phyloP scores from a whole-genome alignment of 2,797 vertebrate species.

The Leptoclinus maculatus region DNA sequence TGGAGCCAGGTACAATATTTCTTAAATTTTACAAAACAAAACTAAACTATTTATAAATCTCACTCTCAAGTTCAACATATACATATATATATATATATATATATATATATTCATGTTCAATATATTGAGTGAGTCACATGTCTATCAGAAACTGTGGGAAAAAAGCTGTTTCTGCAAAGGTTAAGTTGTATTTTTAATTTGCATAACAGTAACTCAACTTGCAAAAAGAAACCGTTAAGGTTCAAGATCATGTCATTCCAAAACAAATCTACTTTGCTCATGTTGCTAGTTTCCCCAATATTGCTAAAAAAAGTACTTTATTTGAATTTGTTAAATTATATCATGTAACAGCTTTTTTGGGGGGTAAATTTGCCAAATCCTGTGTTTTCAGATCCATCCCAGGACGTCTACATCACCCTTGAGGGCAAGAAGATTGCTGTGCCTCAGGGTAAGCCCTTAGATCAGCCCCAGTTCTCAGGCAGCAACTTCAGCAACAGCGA shows the following conservation, averaged over 20 bases:
- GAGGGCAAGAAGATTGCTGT: slow-evolving; percentile 87
- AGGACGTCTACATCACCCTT: slow-evolving; percentile 82
- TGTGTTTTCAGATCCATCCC: slow-evolving; percentile 82
- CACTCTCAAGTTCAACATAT: background rate
- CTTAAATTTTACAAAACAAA: fast-evolving
- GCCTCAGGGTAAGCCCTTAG: slow-evolving; percentile 84
- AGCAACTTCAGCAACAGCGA: slow-evolving; percentile 89
- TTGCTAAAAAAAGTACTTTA: background rate
- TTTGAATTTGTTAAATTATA: background rate
- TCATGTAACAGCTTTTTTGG: background rate
- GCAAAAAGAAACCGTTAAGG: background rate
- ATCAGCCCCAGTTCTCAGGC: slow-evolving; percentile 70
- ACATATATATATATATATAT: too few relatives aligned
- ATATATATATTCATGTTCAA: too few relatives aligned
- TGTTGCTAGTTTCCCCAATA: background rate
- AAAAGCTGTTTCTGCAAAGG: background rate
- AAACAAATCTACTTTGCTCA: background rate
- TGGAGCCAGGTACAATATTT: slow-evolving; percentile 86
- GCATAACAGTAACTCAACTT: background rate
- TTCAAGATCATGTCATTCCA: background rate
- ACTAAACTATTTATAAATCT: background rate
- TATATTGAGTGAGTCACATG: background rate
- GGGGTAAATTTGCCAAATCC: background rate
- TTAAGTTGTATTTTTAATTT: background rate
- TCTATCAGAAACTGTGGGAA: background rate